These are phyloP conservation scores for Chinchilla lanigera DNA, from an alignment of 2,113 vertebrate species.

Conservation along the genomic window DNA sequence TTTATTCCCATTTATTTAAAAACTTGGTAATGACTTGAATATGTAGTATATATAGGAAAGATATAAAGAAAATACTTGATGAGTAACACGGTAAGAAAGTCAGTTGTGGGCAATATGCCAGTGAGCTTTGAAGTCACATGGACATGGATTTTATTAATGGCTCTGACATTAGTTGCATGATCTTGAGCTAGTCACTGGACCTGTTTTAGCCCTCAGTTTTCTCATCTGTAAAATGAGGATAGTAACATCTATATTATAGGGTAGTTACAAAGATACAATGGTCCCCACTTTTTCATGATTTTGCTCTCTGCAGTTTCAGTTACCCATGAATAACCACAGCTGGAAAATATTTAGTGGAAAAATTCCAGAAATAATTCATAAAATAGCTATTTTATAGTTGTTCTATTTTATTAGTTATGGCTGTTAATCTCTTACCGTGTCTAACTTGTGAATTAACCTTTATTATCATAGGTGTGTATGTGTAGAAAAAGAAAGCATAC, in stretches of 20 bases:
- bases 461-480: background rate
- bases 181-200: background rate
- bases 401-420: background rate
- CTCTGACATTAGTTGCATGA: background rate
- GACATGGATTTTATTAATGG: background rate
- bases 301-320: background rate
- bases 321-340: background rate
- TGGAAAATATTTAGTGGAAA: background rate
- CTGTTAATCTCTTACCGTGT: background rate
- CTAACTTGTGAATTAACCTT: background rate
- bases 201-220: slow-evolving; percentile 26
- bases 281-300: background rate
- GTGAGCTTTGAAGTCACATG: background rate
- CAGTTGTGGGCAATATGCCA: background rate
- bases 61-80: background rate
- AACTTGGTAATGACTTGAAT: background rate
- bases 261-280: background rate
- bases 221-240: slow-evolving; percentile 25
- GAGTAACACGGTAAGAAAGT: background rate
- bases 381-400: background rate
- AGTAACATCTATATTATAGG: background rate
- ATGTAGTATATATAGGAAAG: background rate
- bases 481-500: background rate
- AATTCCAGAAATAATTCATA: background rate
- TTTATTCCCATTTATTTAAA: slow-evolving; percentile 32